A percentile compares a stretch with the other conserved stretches of the same genome.
Conservation (phyloP, 2,888 invertebrate genomes). For the Drosophila stalkeri region DNA sequence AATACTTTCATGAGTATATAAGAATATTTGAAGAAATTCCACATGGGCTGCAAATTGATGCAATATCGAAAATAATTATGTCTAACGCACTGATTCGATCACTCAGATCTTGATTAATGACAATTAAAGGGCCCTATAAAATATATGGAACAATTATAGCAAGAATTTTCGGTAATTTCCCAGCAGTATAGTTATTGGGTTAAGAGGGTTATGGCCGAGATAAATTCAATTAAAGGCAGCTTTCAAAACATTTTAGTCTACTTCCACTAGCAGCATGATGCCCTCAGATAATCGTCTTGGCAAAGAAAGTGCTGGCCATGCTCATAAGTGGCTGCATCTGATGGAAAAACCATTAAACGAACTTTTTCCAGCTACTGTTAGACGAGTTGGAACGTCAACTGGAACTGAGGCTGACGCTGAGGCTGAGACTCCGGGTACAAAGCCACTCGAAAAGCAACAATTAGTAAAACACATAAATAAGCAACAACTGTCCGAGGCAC, state of each 20-base stretch:
- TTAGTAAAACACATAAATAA: slow-evolving; percentile 66
- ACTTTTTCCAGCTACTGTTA: slow-evolving; percentile 55
- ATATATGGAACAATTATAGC: slow-evolving; percentile 32
- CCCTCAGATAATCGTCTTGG: slow-evolving; percentile 31
- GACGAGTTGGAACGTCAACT: slow-evolving; percentile 10
- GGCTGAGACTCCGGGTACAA: slow-evolving; percentile 12
- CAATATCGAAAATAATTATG: slow-evolving; percentile 7
- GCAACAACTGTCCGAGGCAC: slow-evolving; percentile 23
- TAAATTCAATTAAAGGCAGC: slow-evolving; percentile 68
- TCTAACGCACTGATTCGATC: neutral
- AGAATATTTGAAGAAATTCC: neutral
- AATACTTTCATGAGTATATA: slow-evolving; percentile 3
- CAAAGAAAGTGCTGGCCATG: slow-evolving; percentile 61
- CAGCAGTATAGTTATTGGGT: slow-evolving; percentile 35
- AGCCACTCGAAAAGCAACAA: slow-evolving; percentile 41
- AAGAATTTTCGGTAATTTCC: slow-evolving; percentile 44
- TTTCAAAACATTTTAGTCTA: slow-evolving; percentile 62
- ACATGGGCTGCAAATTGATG: slow-evolving; percentile 17
- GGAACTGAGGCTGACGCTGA: slow-evolving; percentile 6
- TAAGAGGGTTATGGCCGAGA: slow-evolving; percentile 29
- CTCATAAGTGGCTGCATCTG: slow-evolving; percentile 56
- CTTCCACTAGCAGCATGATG: slow-evolving; percentile 42
- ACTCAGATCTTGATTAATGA: slow-evolving; percentile 55
- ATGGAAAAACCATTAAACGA: slow-evolving; percentile 51
- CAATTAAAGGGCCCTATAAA: slow-evolving; percentile 30